Conservation (phyloP, 23 tunicate genomes). For the Pegea sp. region DNA sequence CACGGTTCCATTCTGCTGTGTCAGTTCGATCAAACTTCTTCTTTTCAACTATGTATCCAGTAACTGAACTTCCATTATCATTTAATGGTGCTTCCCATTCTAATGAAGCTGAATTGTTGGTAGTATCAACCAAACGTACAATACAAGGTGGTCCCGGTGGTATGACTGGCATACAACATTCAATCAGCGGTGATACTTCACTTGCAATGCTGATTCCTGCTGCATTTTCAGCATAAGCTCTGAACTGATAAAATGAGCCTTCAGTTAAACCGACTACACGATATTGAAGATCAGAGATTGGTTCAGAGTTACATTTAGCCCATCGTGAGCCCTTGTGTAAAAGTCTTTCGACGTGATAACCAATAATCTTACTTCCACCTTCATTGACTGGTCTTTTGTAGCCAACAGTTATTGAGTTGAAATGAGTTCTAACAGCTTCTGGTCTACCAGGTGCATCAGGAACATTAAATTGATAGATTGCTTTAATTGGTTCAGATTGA, state of each 20-base stretch:
- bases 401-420: constrained; percentile 60
- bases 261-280: constrained; percentile 29
- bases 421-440: constrained; percentile 48
- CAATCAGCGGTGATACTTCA: constrained; percentile 24
- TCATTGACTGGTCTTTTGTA: constrained; percentile 62
- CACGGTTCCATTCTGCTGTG: constrained; percentile 33
- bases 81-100: constrained; percentile 73
- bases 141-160: constrained; percentile 85
- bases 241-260: constrained; percentile 71
- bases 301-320: constrained; percentile 64
- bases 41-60: constrained; percentile 62
- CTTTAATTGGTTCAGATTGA: constrained; percentile 39
- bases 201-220: constrained; percentile 61
- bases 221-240: constrained; percentile 87
- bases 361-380: constrained; percentile 57
- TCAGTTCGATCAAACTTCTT: constrained; percentile 13
- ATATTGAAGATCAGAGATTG: constrained; percentile 74
- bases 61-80: constrained; percentile 68
- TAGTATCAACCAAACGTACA: constrained; percentile 36
- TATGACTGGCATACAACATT: constrained; percentile 46
- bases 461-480: constrained; percentile 68
- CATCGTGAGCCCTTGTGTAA: constrained; percentile 86
- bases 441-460: constrained; percentile 71
- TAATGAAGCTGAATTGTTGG: constrained; percentile 16
- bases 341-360: constrained; percentile 62